Conservation (phyloP, 2,113 vertebrate species). For the human (Homo sapiens) region GRCh38 chr1:246093501-246094000, state of each 20-base stretch:
- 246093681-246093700: background rate
- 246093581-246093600: background rate
- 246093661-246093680: background rate
- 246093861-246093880: background rate
- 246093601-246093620: background rate
- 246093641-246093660: background rate
- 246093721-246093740: background rate
- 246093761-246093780: conserved; percentile 2
- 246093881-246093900: background rate
- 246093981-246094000: background rate
- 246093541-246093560: background rate
- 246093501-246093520: background rate
- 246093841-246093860: background rate
- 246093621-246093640: background rate
- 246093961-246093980: background rate
- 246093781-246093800: background rate
- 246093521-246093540: background rate
- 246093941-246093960: background rate
- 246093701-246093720: background rate
- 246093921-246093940: background rate
- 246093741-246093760: background rate
- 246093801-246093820: background rate
- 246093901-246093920: background rate
- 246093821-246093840: background rate
- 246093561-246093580: background rate